phyloP scores from a whole-genome alignment of 2,797 vertebrate genomes.

The Sebastiscus albofasciatus region DNA sequence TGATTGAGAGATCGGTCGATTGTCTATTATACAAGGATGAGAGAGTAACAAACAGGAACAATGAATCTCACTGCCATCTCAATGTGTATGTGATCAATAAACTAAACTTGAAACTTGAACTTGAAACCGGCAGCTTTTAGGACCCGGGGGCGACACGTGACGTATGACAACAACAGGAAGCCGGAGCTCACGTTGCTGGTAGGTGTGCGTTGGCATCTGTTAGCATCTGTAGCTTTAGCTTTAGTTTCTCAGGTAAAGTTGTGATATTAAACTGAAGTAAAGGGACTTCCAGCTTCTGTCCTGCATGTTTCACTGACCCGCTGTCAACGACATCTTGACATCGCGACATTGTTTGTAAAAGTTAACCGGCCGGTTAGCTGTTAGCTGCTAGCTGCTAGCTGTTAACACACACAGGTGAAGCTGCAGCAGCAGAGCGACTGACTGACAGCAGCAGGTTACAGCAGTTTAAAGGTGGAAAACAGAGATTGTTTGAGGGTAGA shows the following conservation, averaged over 20 bases:
- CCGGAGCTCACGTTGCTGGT: slow-evolving; percentile 45
- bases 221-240: not conserved
- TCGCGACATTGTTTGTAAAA: not conserved
- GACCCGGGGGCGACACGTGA: slow-evolving; percentile 37
- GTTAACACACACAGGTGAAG: not conserved
- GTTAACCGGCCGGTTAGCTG: not conserved
- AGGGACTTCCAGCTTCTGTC: accelerated
- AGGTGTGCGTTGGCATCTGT: slow-evolving; percentile 32
- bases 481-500: not conserved
- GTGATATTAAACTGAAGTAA: not conserved
- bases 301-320: not conserved
- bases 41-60: no score
- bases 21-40: no score
- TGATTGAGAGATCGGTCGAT: no score
- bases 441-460: not conserved
- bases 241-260: not conserved
- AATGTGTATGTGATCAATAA: no score
- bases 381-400: not conserved
- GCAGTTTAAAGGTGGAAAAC: not conserved
- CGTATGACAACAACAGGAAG: slow-evolving; percentile 44
- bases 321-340: not conserved
- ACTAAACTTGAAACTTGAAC: no score
- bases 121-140: slow-evolving; percentile 6
- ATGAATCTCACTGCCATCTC: no score
- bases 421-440: not conserved